These are phyloP conservation scores for Pseudococcus jackbeardsleyi DNA, from an alignment of 2,888 invertebrate species.

Conservation along the genomic window DNA sequence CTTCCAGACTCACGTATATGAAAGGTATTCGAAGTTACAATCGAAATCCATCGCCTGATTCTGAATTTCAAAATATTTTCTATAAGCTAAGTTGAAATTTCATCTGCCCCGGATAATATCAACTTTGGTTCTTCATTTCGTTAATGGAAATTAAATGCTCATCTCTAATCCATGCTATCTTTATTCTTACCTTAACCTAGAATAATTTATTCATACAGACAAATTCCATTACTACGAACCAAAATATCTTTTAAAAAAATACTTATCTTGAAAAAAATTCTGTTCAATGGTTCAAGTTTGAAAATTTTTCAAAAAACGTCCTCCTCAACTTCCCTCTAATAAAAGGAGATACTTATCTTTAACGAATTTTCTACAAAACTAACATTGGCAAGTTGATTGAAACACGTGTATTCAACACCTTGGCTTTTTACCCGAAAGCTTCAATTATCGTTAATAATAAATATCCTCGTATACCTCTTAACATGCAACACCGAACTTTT, in stretches of 20 bases:
- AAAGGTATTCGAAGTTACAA: too few relatives aligned
- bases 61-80: too few relatives aligned
- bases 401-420: neutral
- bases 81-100: too few relatives aligned
- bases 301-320: neutral
- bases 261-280: neutral
- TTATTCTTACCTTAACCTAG: neutral
- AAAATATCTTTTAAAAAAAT: neutral
- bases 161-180: neutral
- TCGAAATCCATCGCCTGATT: too few relatives aligned
- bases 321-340: too few relatives aligned
- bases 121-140: neutral
- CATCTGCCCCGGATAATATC: too few relatives aligned
- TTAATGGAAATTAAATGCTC: neutral
- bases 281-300: neutral
- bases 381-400: neutral
- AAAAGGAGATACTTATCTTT: neutral
- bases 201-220: neutral
- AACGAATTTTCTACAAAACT: neutral
- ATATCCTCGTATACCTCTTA: neutral
- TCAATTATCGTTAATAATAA: conserved; percentile 7
- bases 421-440: neutral
- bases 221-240: neutral
- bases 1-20: too few relatives aligned
- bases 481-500: neutral